Evolutionary conservation across 2,888 invertebrate genomes (phyloP).

Genomic region (Celastrina argiolus): DNA sequence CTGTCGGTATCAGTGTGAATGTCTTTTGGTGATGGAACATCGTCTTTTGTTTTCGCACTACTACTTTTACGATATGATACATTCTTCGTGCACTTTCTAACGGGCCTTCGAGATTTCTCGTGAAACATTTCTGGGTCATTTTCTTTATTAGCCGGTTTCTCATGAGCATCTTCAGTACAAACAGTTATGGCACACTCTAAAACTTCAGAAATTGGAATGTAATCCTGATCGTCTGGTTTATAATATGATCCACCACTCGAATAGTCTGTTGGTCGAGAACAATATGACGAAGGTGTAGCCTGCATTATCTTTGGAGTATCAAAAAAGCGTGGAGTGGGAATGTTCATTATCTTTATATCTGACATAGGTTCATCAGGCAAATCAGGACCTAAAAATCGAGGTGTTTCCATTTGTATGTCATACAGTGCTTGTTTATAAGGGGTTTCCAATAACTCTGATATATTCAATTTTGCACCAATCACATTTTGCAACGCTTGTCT

Average conservation of each 20-base stretch:
- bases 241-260: conserved; percentile 81
- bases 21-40: conserved; percentile 46
- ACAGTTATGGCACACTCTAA: conserved; percentile 43
- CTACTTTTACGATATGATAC: conserved; percentile 58
- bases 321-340: conserved; percentile 77
- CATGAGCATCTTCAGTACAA: conserved; percentile 38
- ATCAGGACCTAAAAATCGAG: conserved; percentile 70
- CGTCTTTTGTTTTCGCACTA: conserved; percentile 37
- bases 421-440: conserved; percentile 75
- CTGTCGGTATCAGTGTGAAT: conserved; percentile 34
- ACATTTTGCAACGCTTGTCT: conserved; percentile 60
- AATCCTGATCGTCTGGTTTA: conserved; percentile 80
- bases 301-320: conserved; percentile 56
- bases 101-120: conserved; percentile 48
- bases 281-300: conserved; percentile 65
- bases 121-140: conserved; percentile 34
- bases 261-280: conserved; percentile 75
- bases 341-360: conserved; percentile 76
- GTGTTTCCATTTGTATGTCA: conserved; percentile 75
- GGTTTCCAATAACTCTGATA: conserved; percentile 75
- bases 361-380: conserved; percentile 64
- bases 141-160: conserved; percentile 31
- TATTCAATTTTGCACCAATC: conserved; percentile 64
- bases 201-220: conserved; percentile 49
- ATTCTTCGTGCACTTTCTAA: conserved; percentile 66